A percentile compares a stretch with the other conserved stretches of the same genome.
phyloP scores from a whole-genome alignment of 2,797 vertebrate species.

The Tinamus major region DNA sequence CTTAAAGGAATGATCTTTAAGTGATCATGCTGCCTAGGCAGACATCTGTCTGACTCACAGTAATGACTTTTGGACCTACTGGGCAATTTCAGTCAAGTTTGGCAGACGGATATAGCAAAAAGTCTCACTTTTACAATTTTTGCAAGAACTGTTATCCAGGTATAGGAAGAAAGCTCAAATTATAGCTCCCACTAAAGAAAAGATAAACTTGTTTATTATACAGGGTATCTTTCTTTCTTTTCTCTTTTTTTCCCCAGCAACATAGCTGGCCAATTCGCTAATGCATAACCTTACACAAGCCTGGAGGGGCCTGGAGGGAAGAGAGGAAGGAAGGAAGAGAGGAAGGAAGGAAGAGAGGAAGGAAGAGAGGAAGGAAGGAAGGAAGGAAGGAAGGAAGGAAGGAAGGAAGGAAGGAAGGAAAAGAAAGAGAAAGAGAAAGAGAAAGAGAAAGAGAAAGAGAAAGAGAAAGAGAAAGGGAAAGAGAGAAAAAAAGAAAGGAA shows the following conservation, averaged over 20 bases:
- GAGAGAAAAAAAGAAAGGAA: neutral
- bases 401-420: neutral
- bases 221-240: neutral
- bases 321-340: too few species aligned
- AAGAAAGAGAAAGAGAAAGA: too few species aligned
- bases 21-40: neutral
- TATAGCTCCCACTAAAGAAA: neutral
- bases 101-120: neutral
- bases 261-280: neutral
- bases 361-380: too few species aligned
- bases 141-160: neutral
- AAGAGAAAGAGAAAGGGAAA: neutral
- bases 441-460: neutral
- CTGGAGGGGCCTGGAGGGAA: neutral
- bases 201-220: neutral
- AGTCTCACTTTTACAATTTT: neutral
- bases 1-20: neutral
- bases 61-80: neutral
- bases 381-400: neutral
- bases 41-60: neutral
- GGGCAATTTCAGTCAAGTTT: accelerated
- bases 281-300: neutral
- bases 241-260: neutral
- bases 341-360: too few species aligned
- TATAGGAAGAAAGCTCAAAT: neutral